Base-by-base conservation (phyloP, 2,888 invertebrate genomes). In the Eupithecia centaureata region DNA sequence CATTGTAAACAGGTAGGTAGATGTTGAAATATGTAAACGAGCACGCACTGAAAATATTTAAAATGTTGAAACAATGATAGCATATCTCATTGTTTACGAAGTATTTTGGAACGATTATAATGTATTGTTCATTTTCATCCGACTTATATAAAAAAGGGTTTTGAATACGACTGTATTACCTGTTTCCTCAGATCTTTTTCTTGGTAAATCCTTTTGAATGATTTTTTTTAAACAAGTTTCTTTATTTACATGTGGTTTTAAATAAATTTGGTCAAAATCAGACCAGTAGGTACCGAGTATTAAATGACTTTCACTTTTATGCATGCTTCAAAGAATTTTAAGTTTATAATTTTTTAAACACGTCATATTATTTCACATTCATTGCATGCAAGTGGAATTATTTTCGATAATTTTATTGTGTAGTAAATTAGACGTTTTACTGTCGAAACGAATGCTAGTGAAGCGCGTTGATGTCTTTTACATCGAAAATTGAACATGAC, bases 41-140 rank as follows among this genome's bases (percentile, higher is more conserved):
- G 32, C 42, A 61, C n/a, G 61, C 51, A 57, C 32, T 66, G 47
- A 66, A 66, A 66, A 51, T 42, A 38, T 57, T 66, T 52, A 61
- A 62, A 51, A 13, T 57, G 15, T n/a, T 18, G 18, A 47, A 22
- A 47, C 22, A 47, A 61, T 62, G 42, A n/a, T n/a, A 28, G 15
- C 30, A 64, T 42, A 18, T 18, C 38, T 65, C 57, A 66, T 66
- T 66, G 66, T 66, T 61, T 61, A 35, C 18, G 3, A 28, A 47
- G n/a, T 56, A 57, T 47, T 47, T 47, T 18, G 47, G 18, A 12
- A 47, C 47, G 22, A 47, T 47, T 47, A 22, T 47, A 10, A 47
- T 22, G 18, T 22, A 10, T 47, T 47, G 47, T 47, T 47, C 12
- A 47, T 47, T 2, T 47, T n/a, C n/a, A n/a, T n/a, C n/a, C n/a